Evolutionary conservation across 2,797 vertebrate genomes (phyloP).

Genomic region (Cygnus olor): DNA sequence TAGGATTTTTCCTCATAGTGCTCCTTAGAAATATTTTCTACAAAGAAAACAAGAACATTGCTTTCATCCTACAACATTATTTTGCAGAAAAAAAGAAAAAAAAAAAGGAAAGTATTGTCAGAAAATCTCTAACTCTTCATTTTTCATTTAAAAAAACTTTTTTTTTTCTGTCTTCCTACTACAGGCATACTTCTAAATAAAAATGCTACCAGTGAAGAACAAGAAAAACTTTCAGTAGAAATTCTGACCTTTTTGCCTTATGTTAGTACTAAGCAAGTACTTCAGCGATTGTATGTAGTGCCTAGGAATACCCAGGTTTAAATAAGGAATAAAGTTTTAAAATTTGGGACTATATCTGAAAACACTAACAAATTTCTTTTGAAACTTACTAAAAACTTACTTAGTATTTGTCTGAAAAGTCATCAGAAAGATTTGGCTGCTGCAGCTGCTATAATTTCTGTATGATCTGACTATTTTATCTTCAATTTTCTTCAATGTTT

Average conservation of each 20-base stretch:
- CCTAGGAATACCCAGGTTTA: not conserved
- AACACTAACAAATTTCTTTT: not conserved
- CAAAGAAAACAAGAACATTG: not conserved
- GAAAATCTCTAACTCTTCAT: not conserved
- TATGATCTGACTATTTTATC: not conserved
- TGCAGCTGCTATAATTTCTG: not conserved
- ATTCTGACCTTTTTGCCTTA: not conserved
- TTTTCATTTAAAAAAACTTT: not conserved
- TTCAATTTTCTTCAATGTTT: not conserved
- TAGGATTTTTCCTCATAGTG: not conserved
- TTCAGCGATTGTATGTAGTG: not conserved
- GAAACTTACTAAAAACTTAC: not conserved
- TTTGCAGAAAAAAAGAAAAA: not conserved
- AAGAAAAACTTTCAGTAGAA: not conserved
- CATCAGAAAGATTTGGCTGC: not conserved
- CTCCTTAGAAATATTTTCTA: not conserved
- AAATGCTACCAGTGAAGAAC: not conserved
- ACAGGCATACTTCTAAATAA: not conserved
- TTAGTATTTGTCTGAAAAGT: not conserved
- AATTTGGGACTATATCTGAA: not conserved
- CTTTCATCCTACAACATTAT: not conserved
- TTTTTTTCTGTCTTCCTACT: not conserved
- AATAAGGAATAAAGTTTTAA: not conserved
- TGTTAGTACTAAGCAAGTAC: not conserved
- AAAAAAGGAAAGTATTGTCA: accelerated